Evolutionary conservation across 2,888 invertebrate genomes (phyloP).

Genomic region (Eudemis profundana): DNA sequence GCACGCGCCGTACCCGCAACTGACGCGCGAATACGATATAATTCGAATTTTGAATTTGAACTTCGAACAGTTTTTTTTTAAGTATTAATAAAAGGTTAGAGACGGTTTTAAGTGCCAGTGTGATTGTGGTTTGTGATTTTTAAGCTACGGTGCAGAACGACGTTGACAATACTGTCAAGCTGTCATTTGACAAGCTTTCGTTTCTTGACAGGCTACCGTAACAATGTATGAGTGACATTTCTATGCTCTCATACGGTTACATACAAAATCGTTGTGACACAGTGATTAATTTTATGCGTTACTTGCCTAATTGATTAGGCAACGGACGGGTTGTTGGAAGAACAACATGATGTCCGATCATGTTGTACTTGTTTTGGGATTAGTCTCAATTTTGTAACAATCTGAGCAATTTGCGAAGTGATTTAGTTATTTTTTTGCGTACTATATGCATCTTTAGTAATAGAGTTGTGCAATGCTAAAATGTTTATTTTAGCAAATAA

Average conservation of each 20-base stretch:
- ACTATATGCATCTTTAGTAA: neutral
- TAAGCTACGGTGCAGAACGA: conserved; percentile 40
- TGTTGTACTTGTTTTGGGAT: conserved; percentile 34
- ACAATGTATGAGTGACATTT: conserved; percentile 44
- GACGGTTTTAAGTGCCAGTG: conserved; percentile 46
- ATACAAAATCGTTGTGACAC: conserved; percentile 56
- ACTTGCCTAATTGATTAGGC: conserved; percentile 54
- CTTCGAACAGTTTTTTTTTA: conserved; percentile 42
- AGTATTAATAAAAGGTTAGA: neutral
- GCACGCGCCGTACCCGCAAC: conserved; percentile 71
- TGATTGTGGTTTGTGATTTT: conserved; percentile 46
- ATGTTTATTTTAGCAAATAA: neutral
- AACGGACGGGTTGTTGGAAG: conserved; percentile 49
- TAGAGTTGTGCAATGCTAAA: neutral
- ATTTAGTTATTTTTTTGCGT: too few relatives aligned
- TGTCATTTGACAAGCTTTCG: conserved; percentile 51
- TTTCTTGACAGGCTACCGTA: conserved; percentile 54
- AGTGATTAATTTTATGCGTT: conserved; percentile 55
- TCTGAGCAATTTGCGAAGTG: neutral
- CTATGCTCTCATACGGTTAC: conserved; percentile 41
- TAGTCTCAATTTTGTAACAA: conserved; percentile 34
- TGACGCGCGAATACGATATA: conserved; percentile 51
- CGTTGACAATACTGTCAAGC: conserved; percentile 49
- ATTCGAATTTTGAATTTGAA: conserved; percentile 50
- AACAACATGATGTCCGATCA: conserved; percentile 42